Conservation (phyloP, 2,888 invertebrate species). For the Leptarthrus brevirostris region DNA sequence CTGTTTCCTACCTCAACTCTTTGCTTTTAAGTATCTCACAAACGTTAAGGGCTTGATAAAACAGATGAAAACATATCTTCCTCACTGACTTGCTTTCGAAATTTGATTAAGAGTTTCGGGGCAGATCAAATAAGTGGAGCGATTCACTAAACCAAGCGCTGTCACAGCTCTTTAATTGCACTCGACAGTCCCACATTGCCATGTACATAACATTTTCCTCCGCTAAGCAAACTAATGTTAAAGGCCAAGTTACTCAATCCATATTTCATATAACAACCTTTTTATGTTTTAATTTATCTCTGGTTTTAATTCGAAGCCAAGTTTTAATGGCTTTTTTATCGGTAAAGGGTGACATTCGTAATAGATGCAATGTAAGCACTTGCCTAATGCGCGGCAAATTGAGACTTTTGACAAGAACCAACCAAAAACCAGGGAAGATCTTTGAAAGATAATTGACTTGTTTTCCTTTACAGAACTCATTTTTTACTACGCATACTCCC, state of each 20-base stretch:
- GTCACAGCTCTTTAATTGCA: conserved; percentile 24
- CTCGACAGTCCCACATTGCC: background rate
- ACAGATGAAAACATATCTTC: no score
- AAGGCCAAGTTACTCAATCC: conserved; percentile 34
- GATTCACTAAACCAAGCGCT: conserved; percentile 4
- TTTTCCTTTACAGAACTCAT: conserved; percentile 23
- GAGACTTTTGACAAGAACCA: background rate
- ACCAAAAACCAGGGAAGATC: conserved; percentile 25
- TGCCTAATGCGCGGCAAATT: conserved; percentile 14
- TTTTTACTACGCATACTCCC: conserved; percentile 27
- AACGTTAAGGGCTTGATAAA: no score
- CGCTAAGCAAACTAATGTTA: conserved; percentile 9
- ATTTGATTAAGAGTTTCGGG: no score
- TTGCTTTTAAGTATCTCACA: no score
- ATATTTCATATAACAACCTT: conserved; percentile 33
- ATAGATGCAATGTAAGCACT: conserved; percentile 7
- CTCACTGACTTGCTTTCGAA: no score
- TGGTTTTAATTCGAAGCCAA: conserved; percentile 47
- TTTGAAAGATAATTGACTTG: conserved; percentile 28
- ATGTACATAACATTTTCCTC: background rate
- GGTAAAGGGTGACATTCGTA: conserved; percentile 44
- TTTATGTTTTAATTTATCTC: conserved; percentile 29
- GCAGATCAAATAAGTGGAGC: no score
- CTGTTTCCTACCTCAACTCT: no score
- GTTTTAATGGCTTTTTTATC: conserved; percentile 51